Conservation (phyloP, 1,140 invertebrate species). For the Sipha flava region DNA sequence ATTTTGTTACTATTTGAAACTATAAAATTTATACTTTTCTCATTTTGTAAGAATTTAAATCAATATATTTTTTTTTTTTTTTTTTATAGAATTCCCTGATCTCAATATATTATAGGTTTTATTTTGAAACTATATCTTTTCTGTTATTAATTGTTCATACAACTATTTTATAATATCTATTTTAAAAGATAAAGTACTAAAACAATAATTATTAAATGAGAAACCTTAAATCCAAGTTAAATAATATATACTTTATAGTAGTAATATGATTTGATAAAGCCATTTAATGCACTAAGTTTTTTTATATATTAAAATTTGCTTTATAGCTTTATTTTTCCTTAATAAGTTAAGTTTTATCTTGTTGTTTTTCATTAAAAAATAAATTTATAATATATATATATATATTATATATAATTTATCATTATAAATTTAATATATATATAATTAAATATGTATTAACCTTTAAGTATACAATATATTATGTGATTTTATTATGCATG, state of each 20-base stretch:
- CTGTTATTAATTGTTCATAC: not conserved
- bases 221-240: not conserved
- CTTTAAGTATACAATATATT: constrained; percentile 8
- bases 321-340: constrained; percentile 27
- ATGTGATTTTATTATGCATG: constrained; percentile 23
- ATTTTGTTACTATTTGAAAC: not conserved
- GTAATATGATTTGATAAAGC: constrained; percentile 9
- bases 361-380: constrained; percentile 17
- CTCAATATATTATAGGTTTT: constrained; percentile 30
- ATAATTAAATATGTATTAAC: not conserved
- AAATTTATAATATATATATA: constrained; percentile 1
- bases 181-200: not conserved
- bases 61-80: not conserved
- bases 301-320: constrained; percentile 17
- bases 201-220: not conserved
- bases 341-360: constrained; percentile 26
- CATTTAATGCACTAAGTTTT: constrained; percentile 20
- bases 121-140: constrained; percentile 15
- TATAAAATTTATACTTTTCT: constrained; percentile 15
- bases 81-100: constrained; percentile 19
- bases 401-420: not conserved
- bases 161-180: not conserved
- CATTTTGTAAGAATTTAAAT: not conserved
- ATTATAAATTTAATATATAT: constrained; percentile 17
- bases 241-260: no score